Evolutionary conservation across 2,888 invertebrate species (phyloP).

Genomic region (Diaperis boleti): DNA sequence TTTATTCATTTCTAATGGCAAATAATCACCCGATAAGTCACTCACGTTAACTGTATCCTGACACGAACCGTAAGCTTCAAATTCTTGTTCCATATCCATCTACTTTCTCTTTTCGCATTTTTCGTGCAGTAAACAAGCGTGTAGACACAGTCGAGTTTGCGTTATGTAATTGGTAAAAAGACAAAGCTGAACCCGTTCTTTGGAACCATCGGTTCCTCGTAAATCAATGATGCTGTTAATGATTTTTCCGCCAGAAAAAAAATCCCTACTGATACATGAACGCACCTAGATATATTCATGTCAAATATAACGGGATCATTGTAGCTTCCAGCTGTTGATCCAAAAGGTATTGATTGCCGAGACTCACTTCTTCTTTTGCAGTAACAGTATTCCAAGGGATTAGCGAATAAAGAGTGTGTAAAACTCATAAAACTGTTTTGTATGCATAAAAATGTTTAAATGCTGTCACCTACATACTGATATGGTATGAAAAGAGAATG

Average conservation of each 20-base stretch:
- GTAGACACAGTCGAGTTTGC: neutral
- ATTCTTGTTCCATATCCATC: constrained; percentile 9
- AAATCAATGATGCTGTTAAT: constrained; percentile 19
- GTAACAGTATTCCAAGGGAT: constrained; percentile 23
- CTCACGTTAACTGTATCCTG: constrained; percentile 3
- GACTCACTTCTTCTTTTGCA: constrained; percentile 11
- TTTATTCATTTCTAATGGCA: neutral
- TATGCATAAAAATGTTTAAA: constrained; percentile 18
- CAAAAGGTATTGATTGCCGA: constrained; percentile 25
- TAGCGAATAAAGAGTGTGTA: constrained; percentile 5
- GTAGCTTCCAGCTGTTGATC: constrained; percentile 17
- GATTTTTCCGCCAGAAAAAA: no score
- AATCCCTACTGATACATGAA: neutral
- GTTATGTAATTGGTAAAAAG: constrained; percentile 14
- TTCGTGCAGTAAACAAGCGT: constrained; percentile 2
- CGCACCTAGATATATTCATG: constrained; percentile 19
- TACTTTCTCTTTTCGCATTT: constrained; percentile 23
- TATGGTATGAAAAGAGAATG: constrained; percentile 11
- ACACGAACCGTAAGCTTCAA: constrained; percentile 2
- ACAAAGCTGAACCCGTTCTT: constrained; percentile 5
- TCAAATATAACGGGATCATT: constrained; percentile 29
- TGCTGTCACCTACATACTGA: constrained; percentile 19
- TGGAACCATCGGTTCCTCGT: constrained; percentile 11
- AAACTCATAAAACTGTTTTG: no score
- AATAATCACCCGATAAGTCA: constrained; percentile 4